These are phyloP conservation scores for Willisornis vidua DNA, from an alignment of 2,113 vertebrate species.

Conservation along the genomic window DNA sequence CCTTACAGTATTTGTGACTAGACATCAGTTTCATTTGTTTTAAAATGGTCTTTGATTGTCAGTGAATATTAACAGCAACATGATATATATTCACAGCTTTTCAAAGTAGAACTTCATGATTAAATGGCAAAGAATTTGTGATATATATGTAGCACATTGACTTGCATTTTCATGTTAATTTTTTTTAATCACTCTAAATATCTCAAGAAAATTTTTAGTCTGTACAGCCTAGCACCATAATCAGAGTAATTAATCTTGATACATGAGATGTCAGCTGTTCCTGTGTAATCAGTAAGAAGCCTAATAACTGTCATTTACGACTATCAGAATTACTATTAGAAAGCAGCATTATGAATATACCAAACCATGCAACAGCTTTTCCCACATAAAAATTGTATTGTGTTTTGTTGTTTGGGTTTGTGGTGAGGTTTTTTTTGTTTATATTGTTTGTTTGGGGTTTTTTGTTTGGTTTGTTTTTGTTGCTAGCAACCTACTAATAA, in stretches of 20 bases:
- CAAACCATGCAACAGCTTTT: background rate
- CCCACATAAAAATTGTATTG: background rate
- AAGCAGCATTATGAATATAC: background rate
- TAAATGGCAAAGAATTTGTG: background rate
- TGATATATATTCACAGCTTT: background rate
- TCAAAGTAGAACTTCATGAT: background rate
- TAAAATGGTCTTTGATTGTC: background rate
- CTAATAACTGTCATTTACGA: background rate
- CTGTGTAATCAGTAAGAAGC: background rate
- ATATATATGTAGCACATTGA: background rate
- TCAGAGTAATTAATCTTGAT: constrained; percentile 26
- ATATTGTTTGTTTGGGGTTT: no score
- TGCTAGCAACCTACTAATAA: background rate
- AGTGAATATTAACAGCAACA: background rate
- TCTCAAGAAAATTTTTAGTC: background rate
- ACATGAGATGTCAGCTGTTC: background rate
- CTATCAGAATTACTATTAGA: background rate
- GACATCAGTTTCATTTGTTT: background rate
- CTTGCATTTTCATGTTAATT: background rate
- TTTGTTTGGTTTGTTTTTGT: background rate
- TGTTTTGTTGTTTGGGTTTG: background rate
- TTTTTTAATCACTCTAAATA: background rate
- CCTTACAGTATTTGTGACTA: background rate
- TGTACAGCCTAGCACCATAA: background rate
- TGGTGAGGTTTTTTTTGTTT: background rate